phyloP scores from a whole-genome alignment of 2,888 invertebrate genomes.

The Xiphydria camelus region DNA sequence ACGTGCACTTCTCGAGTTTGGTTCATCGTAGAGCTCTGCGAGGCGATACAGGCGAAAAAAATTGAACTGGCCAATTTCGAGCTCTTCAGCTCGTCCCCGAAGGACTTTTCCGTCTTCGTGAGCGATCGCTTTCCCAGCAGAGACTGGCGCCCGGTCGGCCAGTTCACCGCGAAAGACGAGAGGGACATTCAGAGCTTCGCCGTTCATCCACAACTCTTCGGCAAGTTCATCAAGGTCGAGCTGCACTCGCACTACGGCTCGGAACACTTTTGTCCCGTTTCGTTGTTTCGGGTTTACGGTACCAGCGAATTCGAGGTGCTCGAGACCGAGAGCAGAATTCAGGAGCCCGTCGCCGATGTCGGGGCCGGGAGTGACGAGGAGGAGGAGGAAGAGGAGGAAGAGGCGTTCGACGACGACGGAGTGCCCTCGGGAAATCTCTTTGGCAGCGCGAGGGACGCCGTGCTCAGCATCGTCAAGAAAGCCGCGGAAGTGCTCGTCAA shows the following conservation, averaged over 20 bases:
- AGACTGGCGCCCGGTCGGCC: constrained; percentile 89
- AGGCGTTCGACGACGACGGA: constrained; percentile 60
- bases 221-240: constrained; percentile 89
- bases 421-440: constrained; percentile 73
- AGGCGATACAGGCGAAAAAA: constrained; percentile 93
- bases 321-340: constrained; percentile 71
- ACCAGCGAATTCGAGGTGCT: constrained; percentile 90
- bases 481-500: constrained; percentile 85
- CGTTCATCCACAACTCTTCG: constrained; percentile 78
- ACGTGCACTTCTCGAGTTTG: constrained; percentile 91
- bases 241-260: constrained; percentile 92
- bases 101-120: constrained; percentile 84
- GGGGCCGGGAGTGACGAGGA: constrained; percentile 68
- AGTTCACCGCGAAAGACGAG: constrained; percentile 85
- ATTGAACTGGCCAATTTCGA: constrained; percentile 97
- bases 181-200: constrained; percentile 85
- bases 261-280: constrained; percentile 97
- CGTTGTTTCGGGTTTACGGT: constrained; percentile 91
- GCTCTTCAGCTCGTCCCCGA: constrained; percentile 94
- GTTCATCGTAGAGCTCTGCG: constrained; percentile 98
- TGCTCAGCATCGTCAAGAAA: constrained; percentile 89
- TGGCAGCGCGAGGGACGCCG: constrained; percentile 87
- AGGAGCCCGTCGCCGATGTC: constrained; percentile 18
- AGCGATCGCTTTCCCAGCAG: constrained; percentile 89
- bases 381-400: constrained; percentile 64